Conservation (phyloP, 2,797 vertebrate species). For the Channa striata region DNA sequence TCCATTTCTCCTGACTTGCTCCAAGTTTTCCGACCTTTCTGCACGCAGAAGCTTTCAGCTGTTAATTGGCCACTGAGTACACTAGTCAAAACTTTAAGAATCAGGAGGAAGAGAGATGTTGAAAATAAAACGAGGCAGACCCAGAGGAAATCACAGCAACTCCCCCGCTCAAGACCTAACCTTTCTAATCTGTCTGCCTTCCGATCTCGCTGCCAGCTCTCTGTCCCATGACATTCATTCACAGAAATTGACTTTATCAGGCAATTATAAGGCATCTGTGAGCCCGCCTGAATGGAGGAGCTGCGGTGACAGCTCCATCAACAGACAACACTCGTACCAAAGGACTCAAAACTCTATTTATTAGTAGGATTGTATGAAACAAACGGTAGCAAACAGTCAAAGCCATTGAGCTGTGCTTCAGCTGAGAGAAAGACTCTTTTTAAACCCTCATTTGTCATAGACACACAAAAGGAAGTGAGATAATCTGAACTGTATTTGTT, state of each 20-base stretch:
- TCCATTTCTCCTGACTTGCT: conserved; percentile 34
- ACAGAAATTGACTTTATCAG: conserved; percentile 56
- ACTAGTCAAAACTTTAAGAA: conserved; percentile 37
- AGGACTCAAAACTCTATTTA: conserved; percentile 41
- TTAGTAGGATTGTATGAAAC: conserved; percentile 19
- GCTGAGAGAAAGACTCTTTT: conserved; percentile 41
- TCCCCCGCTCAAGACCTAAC: conserved; percentile 31
- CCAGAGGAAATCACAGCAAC: conserved; percentile 53
- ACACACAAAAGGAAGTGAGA: conserved; percentile 49
- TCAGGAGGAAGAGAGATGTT: conserved; percentile 26
- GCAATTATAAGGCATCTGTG: conserved; percentile 54
- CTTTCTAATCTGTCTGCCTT: conserved; percentile 36
- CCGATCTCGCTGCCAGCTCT: conserved; percentile 32
- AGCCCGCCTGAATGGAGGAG: conserved; percentile 51
- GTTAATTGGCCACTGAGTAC: conserved; percentile 57
- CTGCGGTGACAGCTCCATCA: conserved; percentile 62
- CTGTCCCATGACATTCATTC: conserved; percentile 51
- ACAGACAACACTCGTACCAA: conserved; percentile 54
- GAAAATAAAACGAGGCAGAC: conserved; percentile 35
- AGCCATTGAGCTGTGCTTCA: conserved; percentile 53
- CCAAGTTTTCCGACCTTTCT: not conserved
- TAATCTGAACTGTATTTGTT: conserved; percentile 59
- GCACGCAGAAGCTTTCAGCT: conserved; percentile 38
- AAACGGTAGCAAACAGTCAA: conserved; percentile 64
- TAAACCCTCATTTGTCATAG: conserved; percentile 51